Evolutionary conservation across 2,888 invertebrate genomes (phyloP), one percentile per base, ranked within the genome.

Genomic region (Hipparchia sbordonii): DNA sequence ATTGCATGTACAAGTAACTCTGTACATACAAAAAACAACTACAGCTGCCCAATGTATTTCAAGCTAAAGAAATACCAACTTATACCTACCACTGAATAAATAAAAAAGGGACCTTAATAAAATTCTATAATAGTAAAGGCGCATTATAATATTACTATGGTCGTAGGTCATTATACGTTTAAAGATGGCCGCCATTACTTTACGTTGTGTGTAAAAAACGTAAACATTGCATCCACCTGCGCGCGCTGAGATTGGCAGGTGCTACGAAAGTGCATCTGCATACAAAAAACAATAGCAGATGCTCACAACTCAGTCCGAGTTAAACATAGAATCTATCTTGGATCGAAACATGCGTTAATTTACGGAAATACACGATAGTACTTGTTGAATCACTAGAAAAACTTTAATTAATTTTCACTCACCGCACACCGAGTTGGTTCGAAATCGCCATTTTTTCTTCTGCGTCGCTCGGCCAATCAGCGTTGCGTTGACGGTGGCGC

Each of bases 221-320:
- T 91, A 90, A 91, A 91, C 90, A 91, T 77, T 77, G 78, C 79
- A 51, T 79, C 85, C 92, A 93, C 91, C 92, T 92, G 84, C 83
- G 82, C 80, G 78, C 84, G 88, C 90, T 84, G 83, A 87, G 93
- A 93, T 93, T 92, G 91, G 92, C 92, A 92, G 93, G 93, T 92
- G 92, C 81, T 77, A 79, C 80, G 81, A 78, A 77, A 75, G 79
- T 80, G 84, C 90, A 91, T 89, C 90, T 92, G 91, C 89, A 84
- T 76, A 45, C 52, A 13, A n/a, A 52, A 10, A 54, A 61, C n/a
- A 57, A 51, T 61, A 39, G 69, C 69, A 69, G 69, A 69, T 69
- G 69, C 52, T 8, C 52, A 51, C 45, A n/a, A 51, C 61, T 5
- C 45, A 61, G 33, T 48, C 46, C 48, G 67, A 57, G 56, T 23